Evolutionary conservation across 1,140 invertebrate genomes (phyloP), one percentile per base, ranked within the genome.

Genomic region (Ceratosolen solmsi): DNA sequence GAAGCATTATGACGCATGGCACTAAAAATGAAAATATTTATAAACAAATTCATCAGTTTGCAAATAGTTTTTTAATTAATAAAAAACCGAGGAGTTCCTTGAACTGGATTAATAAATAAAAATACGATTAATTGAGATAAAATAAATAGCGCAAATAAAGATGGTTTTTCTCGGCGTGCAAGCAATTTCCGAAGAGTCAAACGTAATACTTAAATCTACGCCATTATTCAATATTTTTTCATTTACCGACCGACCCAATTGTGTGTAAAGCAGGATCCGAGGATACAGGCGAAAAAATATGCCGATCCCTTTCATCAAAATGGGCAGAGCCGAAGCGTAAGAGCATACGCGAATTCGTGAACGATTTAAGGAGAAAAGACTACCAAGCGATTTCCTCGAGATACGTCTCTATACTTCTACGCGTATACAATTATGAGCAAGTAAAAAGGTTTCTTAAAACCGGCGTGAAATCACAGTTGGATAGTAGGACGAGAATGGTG

Each of bases 401-500:
- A 51, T 49, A 22, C 30, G 49, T 56, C n/a, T 33, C 11, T 38
- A 36, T 38, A 27, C 22, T 5, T n/a, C 20, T n/a, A 20, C 30
- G 5, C 63, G 33, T 65, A 22, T 54, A 65, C 25, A 65, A 60
- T 36, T 65, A 36, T 36, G 27, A 0, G 33, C 33, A 7, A 33
- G 76, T 71, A 33, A 71, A 79, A 79, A 56, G 65, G 30, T 68
- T 68, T 38, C 63, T 68, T 38, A 30, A 56, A 49, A 13, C 17
- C 51, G n/a, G 36, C 60, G 75, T 49, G 65, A 79, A 75, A 75
- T 75, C 73, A 41, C 30, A 41, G 22, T 1, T 30, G 22, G 22
- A 65, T 33, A 33, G 71, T 15, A 27, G 33, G 7, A 41, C 36
- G 65, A 11, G n/a, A 46, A n/a, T 2, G 13, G 15, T 15, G 30